A percentile compares a stretch with the other conserved stretches of the same genome.
These are phyloP conservation scores for Physeter macrocephalus DNA, from an alignment of 2,113 vertebrate species.

Conservation along the genomic window DNA sequence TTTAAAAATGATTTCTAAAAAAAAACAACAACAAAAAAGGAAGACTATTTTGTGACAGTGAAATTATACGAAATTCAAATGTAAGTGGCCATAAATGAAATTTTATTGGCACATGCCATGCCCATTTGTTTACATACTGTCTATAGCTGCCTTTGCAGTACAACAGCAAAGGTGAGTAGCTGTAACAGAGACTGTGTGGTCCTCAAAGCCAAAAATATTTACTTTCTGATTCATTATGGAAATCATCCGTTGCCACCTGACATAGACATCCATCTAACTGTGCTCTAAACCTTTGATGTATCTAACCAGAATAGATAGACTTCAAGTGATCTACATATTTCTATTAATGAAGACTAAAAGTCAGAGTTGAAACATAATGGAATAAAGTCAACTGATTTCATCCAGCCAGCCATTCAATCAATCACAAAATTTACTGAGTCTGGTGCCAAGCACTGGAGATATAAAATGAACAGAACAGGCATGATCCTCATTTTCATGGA, in stretches of 20 bases:
- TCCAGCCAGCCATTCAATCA: not conserved
- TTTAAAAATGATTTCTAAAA: conserved; percentile 25
- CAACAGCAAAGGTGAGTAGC: not conserved
- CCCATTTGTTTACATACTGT: not conserved
- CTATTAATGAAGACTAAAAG: conserved; percentile 24
- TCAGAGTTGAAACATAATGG: not conserved
- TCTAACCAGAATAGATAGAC: not conserved
- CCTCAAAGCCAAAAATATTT: not conserved
- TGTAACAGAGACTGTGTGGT: not conserved
- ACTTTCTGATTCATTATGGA: not conserved
- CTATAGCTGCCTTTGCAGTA: not conserved
- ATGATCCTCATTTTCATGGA: not conserved
- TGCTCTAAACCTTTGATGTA: not conserved
- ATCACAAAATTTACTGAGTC: not conserved
- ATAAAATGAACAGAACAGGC: conserved; percentile 20
- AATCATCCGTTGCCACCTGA: not conserved
- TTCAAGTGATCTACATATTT: conserved; percentile 1
- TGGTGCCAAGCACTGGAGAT: not conserved
- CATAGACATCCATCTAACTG: not conserved
- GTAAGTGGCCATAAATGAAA: not conserved
- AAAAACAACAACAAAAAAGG: not conserved
- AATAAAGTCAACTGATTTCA: not conserved
- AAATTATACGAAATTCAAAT: conserved; percentile 23
- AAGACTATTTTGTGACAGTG: not conserved
- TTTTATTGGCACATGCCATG: not conserved